These are phyloP conservation scores for Trematomus bernacchii DNA, from an alignment of 2,797 vertebrate species.

Conservation along the genomic window DNA sequence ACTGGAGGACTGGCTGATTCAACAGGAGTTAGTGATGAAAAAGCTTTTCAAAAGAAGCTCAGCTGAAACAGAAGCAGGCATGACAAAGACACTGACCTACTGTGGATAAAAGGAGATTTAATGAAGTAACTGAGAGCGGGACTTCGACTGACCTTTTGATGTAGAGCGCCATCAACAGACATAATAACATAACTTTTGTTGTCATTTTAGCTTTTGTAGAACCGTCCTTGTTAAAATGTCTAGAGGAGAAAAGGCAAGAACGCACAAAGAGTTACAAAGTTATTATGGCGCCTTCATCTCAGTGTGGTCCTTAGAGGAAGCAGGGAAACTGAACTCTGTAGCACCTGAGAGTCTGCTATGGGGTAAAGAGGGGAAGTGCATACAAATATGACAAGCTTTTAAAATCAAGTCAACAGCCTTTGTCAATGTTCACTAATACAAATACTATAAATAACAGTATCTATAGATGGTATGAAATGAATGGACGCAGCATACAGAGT, in stretches of 20 bases:
- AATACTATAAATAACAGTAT: slow-evolving; percentile 40
- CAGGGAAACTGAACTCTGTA: slow-evolving; percentile 12
- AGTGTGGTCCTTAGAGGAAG: neutral
- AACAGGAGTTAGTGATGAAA: neutral
- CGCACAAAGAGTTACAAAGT: neutral
- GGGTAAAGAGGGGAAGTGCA: slow-evolving; percentile 8
- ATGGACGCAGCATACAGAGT: neutral
- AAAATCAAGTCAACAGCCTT: slow-evolving; percentile 26
- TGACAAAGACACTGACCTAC: neutral
- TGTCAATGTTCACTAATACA: slow-evolving; percentile 11
- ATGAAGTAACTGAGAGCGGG: neutral
- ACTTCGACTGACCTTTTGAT: slow-evolving; percentile 2
- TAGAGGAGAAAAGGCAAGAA: neutral
- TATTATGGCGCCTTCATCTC: neutral
- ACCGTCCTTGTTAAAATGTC: neutral
- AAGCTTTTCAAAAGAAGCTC: neutral
- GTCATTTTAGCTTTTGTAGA: slow-evolving; percentile 30
- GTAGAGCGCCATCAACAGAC: neutral
- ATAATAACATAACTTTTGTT: neutral
- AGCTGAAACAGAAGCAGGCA: neutral
- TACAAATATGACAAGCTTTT: slow-evolving; percentile 38
- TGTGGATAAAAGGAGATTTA: neutral
- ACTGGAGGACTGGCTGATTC: slow-evolving; percentile 15
- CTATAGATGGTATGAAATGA: neutral
- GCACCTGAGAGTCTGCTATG: slow-evolving; percentile 27